phyloP scores from a whole-genome alignment of 1,140 invertebrate genomes.

The Acromyrmex heyeri region DNA sequence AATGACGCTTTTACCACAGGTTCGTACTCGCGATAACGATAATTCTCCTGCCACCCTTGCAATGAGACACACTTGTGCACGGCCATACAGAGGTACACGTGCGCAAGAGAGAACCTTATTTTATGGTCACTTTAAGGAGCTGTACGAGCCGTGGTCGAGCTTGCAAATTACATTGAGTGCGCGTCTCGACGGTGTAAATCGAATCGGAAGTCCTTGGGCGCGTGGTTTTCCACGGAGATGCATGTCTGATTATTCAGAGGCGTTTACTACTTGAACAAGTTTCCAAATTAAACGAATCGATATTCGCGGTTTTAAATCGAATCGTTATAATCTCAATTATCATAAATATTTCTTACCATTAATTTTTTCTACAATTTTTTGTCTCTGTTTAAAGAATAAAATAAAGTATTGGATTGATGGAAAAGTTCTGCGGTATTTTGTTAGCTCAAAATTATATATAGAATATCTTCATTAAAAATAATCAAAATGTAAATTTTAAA shows the following conservation, averaged over 20 bases:
- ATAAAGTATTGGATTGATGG: neutral
- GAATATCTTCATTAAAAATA: too few species aligned
- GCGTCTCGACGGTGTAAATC: slow-evolving; percentile 54
- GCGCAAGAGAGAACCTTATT: slow-evolving; percentile 40
- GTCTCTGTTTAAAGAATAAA: neutral
- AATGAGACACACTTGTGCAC: slow-evolving; percentile 3
- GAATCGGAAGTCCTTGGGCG: slow-evolving; percentile 47
- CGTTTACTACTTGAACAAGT: slow-evolving; percentile 11
- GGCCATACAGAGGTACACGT: neutral
- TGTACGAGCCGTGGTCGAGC: slow-evolving; percentile 8
- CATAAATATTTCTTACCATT: neutral
- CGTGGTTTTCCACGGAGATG: slow-evolving; percentile 2
- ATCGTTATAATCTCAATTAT: neutral
- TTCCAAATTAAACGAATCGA: neutral
- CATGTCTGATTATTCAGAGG: slow-evolving; percentile 2
- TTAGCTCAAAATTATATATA: too few species aligned
- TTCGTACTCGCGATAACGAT: slow-evolving; percentile 34
- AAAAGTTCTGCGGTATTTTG: too few species aligned
- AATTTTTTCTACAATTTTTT: neutral
- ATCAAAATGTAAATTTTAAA: too few species aligned
- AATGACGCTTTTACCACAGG: slow-evolving; percentile 59
- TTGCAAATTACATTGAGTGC: slow-evolving; percentile 63
- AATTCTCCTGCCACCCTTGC: slow-evolving; percentile 36
- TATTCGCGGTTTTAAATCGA: neutral
- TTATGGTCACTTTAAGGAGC: slow-evolving; percentile 62